Percentiles rank a stretch among this genome's conserved stretches.
Conservation (phyloP, 2,113 vertebrate species). For the Platanista minor region DNA sequence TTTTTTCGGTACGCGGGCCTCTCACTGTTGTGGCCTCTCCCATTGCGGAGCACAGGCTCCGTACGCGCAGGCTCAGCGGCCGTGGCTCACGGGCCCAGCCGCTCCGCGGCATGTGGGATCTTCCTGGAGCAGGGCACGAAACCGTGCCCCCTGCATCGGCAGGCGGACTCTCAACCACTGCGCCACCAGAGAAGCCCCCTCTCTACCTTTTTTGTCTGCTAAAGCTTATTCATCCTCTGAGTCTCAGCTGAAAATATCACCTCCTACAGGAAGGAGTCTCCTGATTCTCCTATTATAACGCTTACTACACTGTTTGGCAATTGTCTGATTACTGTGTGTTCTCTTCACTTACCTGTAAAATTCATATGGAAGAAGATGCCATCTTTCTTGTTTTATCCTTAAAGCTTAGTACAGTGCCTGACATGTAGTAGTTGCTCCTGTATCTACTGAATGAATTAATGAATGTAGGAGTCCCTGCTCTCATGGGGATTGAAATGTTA, state of each 20-base stretch:
- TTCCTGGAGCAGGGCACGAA: too few species aligned
- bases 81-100: too few species aligned
- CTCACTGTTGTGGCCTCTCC: too few species aligned
- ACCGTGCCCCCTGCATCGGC: too few species aligned
- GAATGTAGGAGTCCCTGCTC: not conserved
- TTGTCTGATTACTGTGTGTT: not conserved
- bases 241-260: not conserved
- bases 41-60: too few species aligned
- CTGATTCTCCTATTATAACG: not conserved
- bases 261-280: not conserved
- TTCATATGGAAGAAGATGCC: not conserved
- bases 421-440: not conserved
- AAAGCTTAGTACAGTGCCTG: not conserved
- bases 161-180: too few species aligned
- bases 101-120: too few species aligned
- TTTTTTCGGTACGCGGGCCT: too few species aligned
- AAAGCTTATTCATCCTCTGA: not conserved
- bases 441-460: not conserved
- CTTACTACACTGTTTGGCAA: not conserved
- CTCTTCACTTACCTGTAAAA: not conserved
- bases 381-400: not conserved
- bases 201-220: not conserved
- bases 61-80: too few species aligned
- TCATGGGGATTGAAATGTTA: not conserved
- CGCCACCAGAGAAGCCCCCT: too few species aligned